Percentiles rank a stretch among this genome's conserved stretches.
Conservation (phyloP, 2,797 vertebrate genomes). For the Silurus lanzhouensis region DNA sequence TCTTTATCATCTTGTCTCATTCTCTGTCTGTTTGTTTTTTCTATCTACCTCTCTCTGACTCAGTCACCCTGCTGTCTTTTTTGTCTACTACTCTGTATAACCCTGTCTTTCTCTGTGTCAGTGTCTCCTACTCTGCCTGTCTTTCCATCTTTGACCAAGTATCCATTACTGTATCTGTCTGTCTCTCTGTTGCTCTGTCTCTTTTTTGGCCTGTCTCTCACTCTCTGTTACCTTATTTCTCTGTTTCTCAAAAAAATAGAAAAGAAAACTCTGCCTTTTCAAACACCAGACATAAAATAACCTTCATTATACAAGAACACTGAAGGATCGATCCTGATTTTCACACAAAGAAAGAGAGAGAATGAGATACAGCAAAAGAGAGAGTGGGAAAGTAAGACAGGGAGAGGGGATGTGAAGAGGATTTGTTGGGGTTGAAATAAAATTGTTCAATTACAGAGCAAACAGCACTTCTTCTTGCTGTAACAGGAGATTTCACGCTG, state of each 20-base stretch:
- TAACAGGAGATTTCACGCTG: constrained; percentile 99
- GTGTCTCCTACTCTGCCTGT: neutral
- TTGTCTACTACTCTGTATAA: neutral
- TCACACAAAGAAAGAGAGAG: constrained; percentile 73
- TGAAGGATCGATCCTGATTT: constrained; percentile 91
- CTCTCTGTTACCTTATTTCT: neutral
- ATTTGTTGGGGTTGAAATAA: constrained; percentile 74
- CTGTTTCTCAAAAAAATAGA: neutral
- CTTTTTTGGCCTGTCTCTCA: neutral
- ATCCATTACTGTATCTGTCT: neutral
- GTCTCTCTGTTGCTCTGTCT: neutral
- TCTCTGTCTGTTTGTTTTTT: too few relatives aligned
- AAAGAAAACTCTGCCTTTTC: neutral
- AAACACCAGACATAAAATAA: constrained; percentile 99
- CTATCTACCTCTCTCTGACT: neutral
- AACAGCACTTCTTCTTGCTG: constrained; percentile 99
- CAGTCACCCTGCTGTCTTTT: neutral
- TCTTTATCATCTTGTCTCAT: neutral
- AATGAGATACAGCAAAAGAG: constrained; percentile 44
- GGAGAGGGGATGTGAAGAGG: constrained; percentile 59
- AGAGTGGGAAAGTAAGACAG: constrained; percentile 59
- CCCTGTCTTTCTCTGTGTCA: neutral
- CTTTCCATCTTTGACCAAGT: neutral
- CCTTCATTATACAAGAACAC: constrained; percentile 91
- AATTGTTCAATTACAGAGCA: constrained; percentile 99